These are phyloP conservation scores for Aselliscus stoliczkanus DNA, from an alignment of 2,797 vertebrate genomes.

Conservation along the genomic window DNA sequence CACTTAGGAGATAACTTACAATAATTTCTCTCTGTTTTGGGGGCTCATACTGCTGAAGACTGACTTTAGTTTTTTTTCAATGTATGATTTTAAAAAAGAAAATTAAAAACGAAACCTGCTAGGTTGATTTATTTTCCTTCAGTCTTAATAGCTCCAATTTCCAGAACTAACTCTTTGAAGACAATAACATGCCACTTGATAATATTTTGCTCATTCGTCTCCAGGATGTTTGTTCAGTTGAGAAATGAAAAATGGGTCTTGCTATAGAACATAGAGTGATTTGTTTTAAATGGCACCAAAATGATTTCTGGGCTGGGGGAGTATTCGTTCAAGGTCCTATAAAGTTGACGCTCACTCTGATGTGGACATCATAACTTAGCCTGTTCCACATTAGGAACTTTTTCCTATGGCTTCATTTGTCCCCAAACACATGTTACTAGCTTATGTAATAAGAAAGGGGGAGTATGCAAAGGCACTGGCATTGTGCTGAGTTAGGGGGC, in stretches of 20 bases:
- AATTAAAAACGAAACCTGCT: background rate
- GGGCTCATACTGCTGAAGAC: constrained; percentile 11
- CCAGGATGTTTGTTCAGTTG: constrained; percentile 51
- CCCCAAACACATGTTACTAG: background rate
- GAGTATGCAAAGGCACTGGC: background rate
- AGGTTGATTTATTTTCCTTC: constrained; percentile 63
- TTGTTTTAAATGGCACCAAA: constrained; percentile 37
- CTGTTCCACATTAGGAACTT: background rate
- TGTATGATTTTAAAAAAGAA: constrained; percentile 37
- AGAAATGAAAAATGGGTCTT: constrained; percentile 68
- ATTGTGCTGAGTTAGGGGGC: background rate
- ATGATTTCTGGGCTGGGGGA: constrained; percentile 42
- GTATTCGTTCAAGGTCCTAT: background rate
- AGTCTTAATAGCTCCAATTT: constrained; percentile 55
- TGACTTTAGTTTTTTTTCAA: constrained; percentile 54
- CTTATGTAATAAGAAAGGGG: background rate
- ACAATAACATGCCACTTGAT: background rate
- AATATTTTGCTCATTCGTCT: constrained; percentile 41
- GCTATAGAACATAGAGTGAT: constrained; percentile 35
- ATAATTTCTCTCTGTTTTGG: constrained; percentile 41
- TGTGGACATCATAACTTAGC: background rate
- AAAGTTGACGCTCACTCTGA: constrained; percentile 17
- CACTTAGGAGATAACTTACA: background rate
- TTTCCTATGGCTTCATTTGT: background rate
- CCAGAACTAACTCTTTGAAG: constrained; percentile 61